Evolutionary conservation across 2,888 invertebrate species (phyloP).

Genomic region (Trichacis sp.): DNA sequence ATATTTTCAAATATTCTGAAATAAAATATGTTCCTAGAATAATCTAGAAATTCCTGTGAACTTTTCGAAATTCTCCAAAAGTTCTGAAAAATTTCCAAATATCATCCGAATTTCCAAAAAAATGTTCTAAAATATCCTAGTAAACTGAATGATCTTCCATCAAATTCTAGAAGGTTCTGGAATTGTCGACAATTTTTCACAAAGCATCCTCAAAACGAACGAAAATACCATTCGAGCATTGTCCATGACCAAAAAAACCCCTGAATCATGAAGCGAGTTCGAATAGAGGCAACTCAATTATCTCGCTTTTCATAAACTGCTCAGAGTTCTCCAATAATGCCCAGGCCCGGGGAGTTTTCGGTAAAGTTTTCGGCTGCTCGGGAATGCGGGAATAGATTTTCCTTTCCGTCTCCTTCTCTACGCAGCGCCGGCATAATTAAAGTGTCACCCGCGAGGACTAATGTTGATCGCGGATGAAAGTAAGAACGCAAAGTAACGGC

Average conservation of each 20-base stretch:
- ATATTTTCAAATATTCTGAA: too few species aligned
- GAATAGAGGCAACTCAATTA: slow-evolving; percentile 18
- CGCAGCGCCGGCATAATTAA: slow-evolving; percentile 65
- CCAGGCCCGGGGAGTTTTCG: slow-evolving; percentile 27
- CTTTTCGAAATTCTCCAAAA: background rate
- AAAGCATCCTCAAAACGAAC: too few species aligned
- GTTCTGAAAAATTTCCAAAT: background rate
- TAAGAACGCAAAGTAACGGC: slow-evolving; percentile 57
- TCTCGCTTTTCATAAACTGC: slow-evolving; percentile 31
- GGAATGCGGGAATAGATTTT: slow-evolving; percentile 40
- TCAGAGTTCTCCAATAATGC: slow-evolving; percentile 10
- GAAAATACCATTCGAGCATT: too few species aligned
- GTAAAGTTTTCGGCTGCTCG: slow-evolving; percentile 36
- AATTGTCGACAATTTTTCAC: too few species aligned
- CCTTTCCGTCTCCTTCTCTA: slow-evolving; percentile 48
- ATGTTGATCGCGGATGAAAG: slow-evolving; percentile 61
- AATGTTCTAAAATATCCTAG: background rate
- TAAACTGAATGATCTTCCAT: too few species aligned
- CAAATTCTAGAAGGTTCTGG: too few species aligned
- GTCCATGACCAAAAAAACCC: too few species aligned
- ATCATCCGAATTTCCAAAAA: background rate
- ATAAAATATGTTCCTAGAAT: too few species aligned
- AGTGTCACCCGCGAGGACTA: slow-evolving; percentile 61
- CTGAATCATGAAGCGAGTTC: too few species aligned
- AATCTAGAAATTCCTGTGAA: too few species aligned